Percentiles rank a stretch among this genome's conserved stretches.
phyloP scores from a whole-genome alignment of 2,888 invertebrate species.

The Lumbricus terrestris region DNA sequence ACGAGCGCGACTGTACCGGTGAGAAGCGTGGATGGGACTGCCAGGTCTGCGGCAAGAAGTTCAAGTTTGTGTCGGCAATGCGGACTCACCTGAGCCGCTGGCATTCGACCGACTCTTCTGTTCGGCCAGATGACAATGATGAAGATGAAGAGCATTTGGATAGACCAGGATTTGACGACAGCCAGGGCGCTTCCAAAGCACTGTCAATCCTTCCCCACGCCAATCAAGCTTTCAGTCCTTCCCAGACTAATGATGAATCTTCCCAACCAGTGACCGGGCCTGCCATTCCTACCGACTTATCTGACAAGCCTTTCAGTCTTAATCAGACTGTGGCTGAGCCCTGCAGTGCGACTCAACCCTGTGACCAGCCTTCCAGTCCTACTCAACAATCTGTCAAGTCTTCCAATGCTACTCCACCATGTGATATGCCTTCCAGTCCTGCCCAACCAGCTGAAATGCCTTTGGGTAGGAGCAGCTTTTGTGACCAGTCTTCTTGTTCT shows the following conservation, averaged over 20 bases:
- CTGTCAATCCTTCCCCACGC: neutral
- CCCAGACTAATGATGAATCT: neutral
- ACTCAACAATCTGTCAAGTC: neutral
- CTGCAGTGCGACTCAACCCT: neutral
- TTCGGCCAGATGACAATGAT: neutral
- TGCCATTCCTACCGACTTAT: neutral
- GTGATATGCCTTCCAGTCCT: neutral
- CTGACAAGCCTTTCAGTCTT: neutral
- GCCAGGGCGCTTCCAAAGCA: neutral
- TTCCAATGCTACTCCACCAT: neutral
- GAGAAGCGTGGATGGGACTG: conserved; percentile 50
- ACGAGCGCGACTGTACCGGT: conserved; percentile 50
- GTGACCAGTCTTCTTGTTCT: conserved; percentile 3
- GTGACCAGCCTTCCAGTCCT: neutral
- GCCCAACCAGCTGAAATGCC: neutral
- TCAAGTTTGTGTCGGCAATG: conserved; percentile 53
- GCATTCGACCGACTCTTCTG: conserved; percentile 16
- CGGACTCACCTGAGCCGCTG: conserved; percentile 42
- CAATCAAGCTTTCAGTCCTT: neutral
- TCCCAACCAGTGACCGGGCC: neutral
- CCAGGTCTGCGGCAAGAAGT: conserved; percentile 51
- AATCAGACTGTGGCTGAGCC: neutral
- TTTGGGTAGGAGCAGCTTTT: neutral
- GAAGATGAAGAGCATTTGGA: neutral
- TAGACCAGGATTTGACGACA: neutral